Conservation (phyloP, 2,113 vertebrate genomes). For the Thymallus thymallus region DNA sequence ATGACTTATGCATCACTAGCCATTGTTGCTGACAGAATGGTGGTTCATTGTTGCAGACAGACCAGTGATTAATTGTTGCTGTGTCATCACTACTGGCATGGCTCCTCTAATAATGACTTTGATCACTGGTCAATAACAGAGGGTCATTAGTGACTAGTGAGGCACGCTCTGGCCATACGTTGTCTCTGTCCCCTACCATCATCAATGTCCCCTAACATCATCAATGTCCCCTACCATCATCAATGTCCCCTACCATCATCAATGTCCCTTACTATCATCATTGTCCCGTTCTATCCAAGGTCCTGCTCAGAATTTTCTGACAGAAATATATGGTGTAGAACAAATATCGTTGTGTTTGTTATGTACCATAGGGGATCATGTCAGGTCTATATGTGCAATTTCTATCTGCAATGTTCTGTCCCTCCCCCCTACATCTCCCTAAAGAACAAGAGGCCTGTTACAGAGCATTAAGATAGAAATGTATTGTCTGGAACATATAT, state of each 20-base stretch:
- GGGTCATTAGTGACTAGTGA: slow-evolving; percentile 34
- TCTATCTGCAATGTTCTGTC: too few species aligned
- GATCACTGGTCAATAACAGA: slow-evolving; percentile 47
- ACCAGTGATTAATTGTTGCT: slow-evolving; percentile 20
- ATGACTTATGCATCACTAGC: neutral
- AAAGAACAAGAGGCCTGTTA: too few species aligned
- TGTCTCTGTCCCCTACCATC: neutral
- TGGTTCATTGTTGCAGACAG: slow-evolving; percentile 21
- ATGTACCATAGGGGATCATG: too few species aligned
- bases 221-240: neutral
- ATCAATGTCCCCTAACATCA: neutral
- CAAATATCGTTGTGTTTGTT: too few species aligned
- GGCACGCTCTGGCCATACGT: neutral
- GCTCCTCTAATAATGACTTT: slow-evolving; percentile 53
- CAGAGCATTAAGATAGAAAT: too few species aligned
- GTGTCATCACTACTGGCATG: slow-evolving; percentile 42
- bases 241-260: neutral
- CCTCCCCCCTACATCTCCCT: too few species aligned
- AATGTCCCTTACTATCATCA: neutral
- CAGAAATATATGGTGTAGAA: too few species aligned
- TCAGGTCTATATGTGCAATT: too few species aligned
- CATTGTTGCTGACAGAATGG: neutral
- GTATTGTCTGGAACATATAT: too few species aligned
- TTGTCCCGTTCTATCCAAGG: too few species aligned
- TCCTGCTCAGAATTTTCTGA: too few species aligned